These are phyloP conservation scores for Diloba caeruleocephala DNA, from an alignment of 2,888 invertebrate genomes.

Conservation along the genomic window DNA sequence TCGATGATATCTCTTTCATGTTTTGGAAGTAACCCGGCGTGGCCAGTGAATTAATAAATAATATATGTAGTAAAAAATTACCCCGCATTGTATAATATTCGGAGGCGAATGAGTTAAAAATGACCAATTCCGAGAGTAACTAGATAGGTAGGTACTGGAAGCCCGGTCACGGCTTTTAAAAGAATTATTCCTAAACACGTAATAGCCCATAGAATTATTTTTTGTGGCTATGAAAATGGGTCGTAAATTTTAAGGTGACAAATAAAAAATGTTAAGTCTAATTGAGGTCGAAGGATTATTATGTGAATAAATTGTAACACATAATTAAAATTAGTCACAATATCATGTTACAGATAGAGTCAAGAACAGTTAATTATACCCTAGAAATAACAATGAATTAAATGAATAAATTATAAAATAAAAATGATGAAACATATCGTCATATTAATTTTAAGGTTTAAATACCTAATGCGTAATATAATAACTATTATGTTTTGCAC, in stretches of 20 bases:
- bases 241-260: constrained; percentile 9
- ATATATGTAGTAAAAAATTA: constrained; percentile 68
- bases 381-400: no score
- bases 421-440: no score
- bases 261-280: constrained; percentile 16
- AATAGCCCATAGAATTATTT: constrained; percentile 15
- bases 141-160: constrained; percentile 44
- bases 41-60: constrained; percentile 82
- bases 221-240: constrained; percentile 15
- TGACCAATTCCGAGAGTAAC: constrained; percentile 40
- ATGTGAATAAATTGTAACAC: constrained; percentile 21
- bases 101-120: constrained; percentile 60
- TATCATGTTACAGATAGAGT: constrained; percentile 24
- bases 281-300: constrained; percentile 18
- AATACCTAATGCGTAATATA: no score
- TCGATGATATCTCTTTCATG: constrained; percentile 88
- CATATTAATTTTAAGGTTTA: no score
- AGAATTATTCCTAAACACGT: constrained; percentile 12
- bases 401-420: no score
- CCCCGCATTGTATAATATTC: constrained; percentile 71
- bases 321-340: constrained; percentile 26
- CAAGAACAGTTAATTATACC: constrained; percentile 24
- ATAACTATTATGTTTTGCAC: no score
- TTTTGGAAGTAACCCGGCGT: constrained; percentile 79
- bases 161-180: constrained; percentile 22